A percentile compares a stretch with the other conserved stretches of the same genome.
Evolutionary conservation across 23 tunicate genomes (phyloP).

Genomic region (Halocynthia aurantium): DNA sequence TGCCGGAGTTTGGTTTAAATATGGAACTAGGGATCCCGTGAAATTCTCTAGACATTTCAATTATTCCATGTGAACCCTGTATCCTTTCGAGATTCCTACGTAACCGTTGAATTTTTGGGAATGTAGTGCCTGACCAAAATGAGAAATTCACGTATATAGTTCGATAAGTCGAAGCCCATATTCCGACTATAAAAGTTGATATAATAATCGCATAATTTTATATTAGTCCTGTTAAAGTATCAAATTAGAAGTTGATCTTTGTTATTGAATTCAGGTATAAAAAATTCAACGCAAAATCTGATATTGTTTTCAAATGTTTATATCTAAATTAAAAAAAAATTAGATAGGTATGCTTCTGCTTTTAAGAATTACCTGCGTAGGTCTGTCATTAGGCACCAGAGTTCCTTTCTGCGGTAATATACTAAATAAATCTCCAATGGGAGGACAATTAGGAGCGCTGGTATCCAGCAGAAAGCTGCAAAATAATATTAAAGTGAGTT

Average conservation of each 20-base stretch:
- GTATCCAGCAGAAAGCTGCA: constrained; percentile 70
- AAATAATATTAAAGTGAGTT: background rate
- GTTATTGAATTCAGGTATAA: background rate
- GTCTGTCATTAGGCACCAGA: constrained; percentile 84
- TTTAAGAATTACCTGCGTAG: constrained; percentile 59
- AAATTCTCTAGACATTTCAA: too few relatives aligned
- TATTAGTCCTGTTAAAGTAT: too few relatives aligned
- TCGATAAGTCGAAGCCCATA: too few relatives aligned
- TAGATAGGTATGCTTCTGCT: background rate
- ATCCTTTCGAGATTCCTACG: too few relatives aligned
- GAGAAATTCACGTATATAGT: too few relatives aligned
- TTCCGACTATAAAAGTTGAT: too few relatives aligned
- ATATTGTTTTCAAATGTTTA: background rate
- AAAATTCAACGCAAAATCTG: background rate
- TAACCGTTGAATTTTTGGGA: too few relatives aligned
- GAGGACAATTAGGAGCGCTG: constrained; percentile 49
- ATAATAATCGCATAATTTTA: too few relatives aligned
- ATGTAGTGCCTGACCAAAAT: too few relatives aligned
- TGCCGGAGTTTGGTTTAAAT: too few relatives aligned
- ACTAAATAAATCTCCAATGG: constrained; percentile 75
- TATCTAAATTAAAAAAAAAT: background rate
- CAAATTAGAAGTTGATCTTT: background rate
- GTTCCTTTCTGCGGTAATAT: constrained; percentile 91
- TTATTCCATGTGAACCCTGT: too few relatives aligned
- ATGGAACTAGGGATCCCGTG: too few relatives aligned